Conservation (phyloP, 2,113 vertebrate species). For the Ophiodon elongatus region DNA sequence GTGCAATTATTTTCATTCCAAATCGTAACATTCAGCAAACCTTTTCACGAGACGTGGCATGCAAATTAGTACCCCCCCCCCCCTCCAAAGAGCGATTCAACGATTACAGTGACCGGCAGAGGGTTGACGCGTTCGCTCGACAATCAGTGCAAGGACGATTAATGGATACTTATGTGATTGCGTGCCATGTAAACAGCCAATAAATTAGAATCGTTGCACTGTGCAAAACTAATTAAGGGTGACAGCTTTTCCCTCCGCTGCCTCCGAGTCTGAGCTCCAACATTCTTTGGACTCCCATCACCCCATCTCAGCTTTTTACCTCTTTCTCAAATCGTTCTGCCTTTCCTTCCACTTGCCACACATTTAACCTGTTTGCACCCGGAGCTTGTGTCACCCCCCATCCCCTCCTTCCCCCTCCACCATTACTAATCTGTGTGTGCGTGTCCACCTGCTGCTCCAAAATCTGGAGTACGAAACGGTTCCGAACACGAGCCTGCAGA, state of each 20-base stretch:
- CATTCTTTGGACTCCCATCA: not conserved
- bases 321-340: not conserved
- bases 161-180: slow-evolving; percentile 37
- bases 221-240: slow-evolving; percentile 50
- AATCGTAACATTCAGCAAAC: slow-evolving; percentile 5
- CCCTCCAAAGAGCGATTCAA: slow-evolving; percentile 2
- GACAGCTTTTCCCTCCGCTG: slow-evolving; percentile 20
- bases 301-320: slow-evolving; percentile 12
- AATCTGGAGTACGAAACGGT: slow-evolving; percentile 27
- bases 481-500: slow-evolving; percentile 21
- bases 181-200: slow-evolving; percentile 51
- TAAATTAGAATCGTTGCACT: slow-evolving; percentile 42
- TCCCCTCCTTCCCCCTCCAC: slow-evolving; percentile 11
- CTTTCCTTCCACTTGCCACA: slow-evolving; percentile 15
- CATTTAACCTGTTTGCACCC: slow-evolving; percentile 54
- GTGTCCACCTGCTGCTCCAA: slow-evolving; percentile 54
- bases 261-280: not conserved
- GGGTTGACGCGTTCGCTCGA: slow-evolving; percentile 28
- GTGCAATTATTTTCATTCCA: slow-evolving; percentile 2
- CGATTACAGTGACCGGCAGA: not conserved
- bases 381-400: slow-evolving; percentile 16
- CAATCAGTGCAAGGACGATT: slow-evolving; percentile 39
- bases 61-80: slow-evolving; percentile 8
- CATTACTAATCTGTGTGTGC: slow-evolving; percentile 62
- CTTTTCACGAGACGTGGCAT: slow-evolving; percentile 20